Evolutionary conservation across 1,140 invertebrate genomes (phyloP).

Genomic region (Heliconius hermathena): DNA sequence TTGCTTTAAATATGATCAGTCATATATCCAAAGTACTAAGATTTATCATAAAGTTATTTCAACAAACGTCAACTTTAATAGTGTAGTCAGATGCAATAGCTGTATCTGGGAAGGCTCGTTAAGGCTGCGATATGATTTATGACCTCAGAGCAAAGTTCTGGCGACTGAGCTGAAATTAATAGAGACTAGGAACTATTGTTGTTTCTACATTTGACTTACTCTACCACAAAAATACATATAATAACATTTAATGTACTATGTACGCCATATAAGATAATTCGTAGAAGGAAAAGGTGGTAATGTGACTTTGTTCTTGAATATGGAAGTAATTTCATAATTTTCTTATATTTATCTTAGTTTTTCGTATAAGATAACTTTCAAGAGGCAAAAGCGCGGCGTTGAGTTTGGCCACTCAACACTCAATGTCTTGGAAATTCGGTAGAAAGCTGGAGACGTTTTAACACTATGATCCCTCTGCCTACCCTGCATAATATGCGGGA

Average conservation of each 20-base stretch:
- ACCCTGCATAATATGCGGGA: too few species aligned
- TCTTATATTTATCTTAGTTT: neutral
- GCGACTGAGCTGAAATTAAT: conserved; percentile 4
- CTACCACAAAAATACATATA: neutral
- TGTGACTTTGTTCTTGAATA: too few species aligned
- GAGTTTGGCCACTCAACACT: too few species aligned
- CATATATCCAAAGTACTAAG: neutral
- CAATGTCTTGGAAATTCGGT: too few species aligned
- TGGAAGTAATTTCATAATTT: too few species aligned
- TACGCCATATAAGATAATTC: too few species aligned
- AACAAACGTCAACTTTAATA: conserved; percentile 26
- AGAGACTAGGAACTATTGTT: neutral
- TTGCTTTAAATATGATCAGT: too few species aligned
- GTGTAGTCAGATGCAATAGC: conserved; percentile 21
- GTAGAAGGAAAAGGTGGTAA: too few species aligned
- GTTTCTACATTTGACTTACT: neutral
- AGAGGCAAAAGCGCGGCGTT: too few species aligned
- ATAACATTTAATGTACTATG: neutral
- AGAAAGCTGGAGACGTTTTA: too few species aligned
- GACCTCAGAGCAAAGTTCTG: neutral
- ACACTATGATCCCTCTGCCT: too few species aligned
- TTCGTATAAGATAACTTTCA: neutral
- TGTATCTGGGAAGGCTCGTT: conserved; percentile 9
- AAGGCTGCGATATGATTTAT: neutral
- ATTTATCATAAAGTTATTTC: conserved; percentile 11